These are phyloP conservation scores for Xenentodon cancila DNA, from an alignment of 2,797 vertebrate species.

Conservation along the genomic window DNA sequence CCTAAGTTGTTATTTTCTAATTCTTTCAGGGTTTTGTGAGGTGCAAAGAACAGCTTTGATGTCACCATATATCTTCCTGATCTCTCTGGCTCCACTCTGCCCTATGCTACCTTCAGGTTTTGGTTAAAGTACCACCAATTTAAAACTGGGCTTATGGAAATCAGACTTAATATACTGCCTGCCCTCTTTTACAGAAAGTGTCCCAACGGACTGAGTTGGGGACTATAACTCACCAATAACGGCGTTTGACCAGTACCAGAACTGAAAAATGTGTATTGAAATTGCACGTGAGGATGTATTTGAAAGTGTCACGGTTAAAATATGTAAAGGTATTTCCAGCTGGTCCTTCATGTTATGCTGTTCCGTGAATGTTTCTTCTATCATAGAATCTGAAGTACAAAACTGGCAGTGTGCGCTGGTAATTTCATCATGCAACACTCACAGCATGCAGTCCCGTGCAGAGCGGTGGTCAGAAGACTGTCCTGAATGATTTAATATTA, in stretches of 20 bases:
- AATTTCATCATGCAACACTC: too few species aligned
- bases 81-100: slow-evolving; percentile 65
- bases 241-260: slow-evolving; percentile 31
- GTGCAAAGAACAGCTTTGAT: slow-evolving; percentile 70
- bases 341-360: too few species aligned
- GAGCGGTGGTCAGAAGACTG: too few species aligned
- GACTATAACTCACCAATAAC: slow-evolving; percentile 55
- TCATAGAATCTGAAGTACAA: too few species aligned
- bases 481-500: too few species aligned
- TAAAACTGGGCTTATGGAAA: slow-evolving; percentile 73
- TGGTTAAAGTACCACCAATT: slow-evolving; percentile 69
- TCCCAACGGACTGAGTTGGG: slow-evolving; percentile 41
- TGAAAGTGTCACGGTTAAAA: too few species aligned
- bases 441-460: too few species aligned
- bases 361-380: too few species aligned
- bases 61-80: slow-evolving; percentile 76
- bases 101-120: slow-evolving; percentile 62
- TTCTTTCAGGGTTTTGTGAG: slow-evolving; percentile 60
- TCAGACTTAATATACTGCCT: slow-evolving; percentile 70
- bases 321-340: too few species aligned
- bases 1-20: slow-evolving; percentile 48
- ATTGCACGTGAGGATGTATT: background rate
- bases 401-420: too few species aligned
- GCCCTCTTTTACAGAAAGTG: slow-evolving; percentile 23
- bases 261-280: slow-evolving; percentile 11